Evolutionary conservation across 2,888 invertebrate species (phyloP), one percentile per base, ranked within the genome.

Genomic region (Helicoverpa assulta): DNA sequence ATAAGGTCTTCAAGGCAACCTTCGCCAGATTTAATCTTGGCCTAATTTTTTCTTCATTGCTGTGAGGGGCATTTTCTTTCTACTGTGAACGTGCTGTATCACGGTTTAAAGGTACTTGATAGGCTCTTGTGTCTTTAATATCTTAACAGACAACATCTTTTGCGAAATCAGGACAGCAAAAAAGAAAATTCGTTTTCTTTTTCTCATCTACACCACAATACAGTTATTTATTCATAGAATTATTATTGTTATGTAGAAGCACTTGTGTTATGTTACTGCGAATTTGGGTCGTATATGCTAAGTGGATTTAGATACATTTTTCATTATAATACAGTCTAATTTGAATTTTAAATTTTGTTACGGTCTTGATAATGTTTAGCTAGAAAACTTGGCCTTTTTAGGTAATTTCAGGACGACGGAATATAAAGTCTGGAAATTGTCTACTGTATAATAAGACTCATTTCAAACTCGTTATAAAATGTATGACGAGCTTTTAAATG

Each of bases 121-220:
- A 82, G 83, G 77, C 83, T 79, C 86, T 86, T 84, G 65, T 85
- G 72, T 85, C 86, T 88, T 88, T 86, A 89, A 90, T 88, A 91
- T 86, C 85, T 85, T 86, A 87, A 88, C 86, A 88, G 85, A 85
- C 82, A 82, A 82, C 81, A 86, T 87, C 80, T 89, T 67, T 82
- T 74, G 76, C 66, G 63, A 77, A 83, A 85, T 88, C 85, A 86
- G 82, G 78, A 78, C 79, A 83, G 82, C 85, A 85, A 87, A 86
- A 79, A 66, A 81, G 75, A 80, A 84, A 83, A 84, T 83, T 65
- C 79, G 85, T 40, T 40, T 40, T 40, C 8, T 40, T 40, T 40
- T 10, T 73, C 67, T 69, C 55, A 8, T 51, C 51, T 67, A 66
- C 71, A 71, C 58, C 43, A 62, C 51, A 68, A 70, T 26, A 67